A percentile compares a stretch with the other conserved stretches of the same genome.
phyloP scores from a whole-genome alignment of 1,140 invertebrate genomes.

The Sogatella furcifera region DNA sequence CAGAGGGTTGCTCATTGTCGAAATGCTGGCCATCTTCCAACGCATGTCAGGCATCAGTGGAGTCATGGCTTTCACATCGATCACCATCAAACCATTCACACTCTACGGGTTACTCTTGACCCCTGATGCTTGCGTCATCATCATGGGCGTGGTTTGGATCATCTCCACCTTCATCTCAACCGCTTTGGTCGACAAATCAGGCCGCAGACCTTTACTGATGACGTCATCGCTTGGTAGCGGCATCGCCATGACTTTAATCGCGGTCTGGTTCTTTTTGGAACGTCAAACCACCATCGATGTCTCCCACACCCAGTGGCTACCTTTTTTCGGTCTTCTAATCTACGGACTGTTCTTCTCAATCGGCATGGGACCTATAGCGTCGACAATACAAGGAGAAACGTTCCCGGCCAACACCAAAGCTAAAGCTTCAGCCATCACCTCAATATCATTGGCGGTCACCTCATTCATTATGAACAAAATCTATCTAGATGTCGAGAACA shows the following conservation, averaged over 20 bases:
- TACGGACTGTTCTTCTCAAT: neutral
- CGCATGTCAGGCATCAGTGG: slow-evolving; percentile 21
- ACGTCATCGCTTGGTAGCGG: slow-evolving; percentile 37
- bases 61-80: slow-evolving; percentile 21
- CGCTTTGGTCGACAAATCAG: slow-evolving; percentile 35
- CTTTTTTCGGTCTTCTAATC: neutral
- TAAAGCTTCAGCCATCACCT: slow-evolving; percentile 5
- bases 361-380: neutral
- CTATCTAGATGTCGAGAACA: slow-evolving; percentile 45
- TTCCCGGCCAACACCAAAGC: slow-evolving; percentile 6
- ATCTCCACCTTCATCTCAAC: slow-evolving; percentile 35
- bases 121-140: slow-evolving; percentile 16
- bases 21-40: slow-evolving; percentile 29
- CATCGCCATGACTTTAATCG: slow-evolving; percentile 32
- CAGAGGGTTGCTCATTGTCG: slow-evolving; percentile 35
- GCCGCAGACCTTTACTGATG: slow-evolving; percentile 41
- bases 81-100: slow-evolving; percentile 26
- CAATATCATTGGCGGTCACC: neutral
- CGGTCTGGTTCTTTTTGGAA: slow-evolving; percentile 35
- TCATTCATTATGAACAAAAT: slow-evolving; percentile 59
- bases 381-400: neutral
- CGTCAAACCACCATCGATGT: slow-evolving; percentile 32
- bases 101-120: slow-evolving; percentile 4
- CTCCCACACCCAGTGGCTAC: slow-evolving; percentile 26
- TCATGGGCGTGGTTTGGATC: slow-evolving; percentile 24